Conservation (phyloP, 2,888 invertebrate genomes). For the Acleris cristana region DNA sequence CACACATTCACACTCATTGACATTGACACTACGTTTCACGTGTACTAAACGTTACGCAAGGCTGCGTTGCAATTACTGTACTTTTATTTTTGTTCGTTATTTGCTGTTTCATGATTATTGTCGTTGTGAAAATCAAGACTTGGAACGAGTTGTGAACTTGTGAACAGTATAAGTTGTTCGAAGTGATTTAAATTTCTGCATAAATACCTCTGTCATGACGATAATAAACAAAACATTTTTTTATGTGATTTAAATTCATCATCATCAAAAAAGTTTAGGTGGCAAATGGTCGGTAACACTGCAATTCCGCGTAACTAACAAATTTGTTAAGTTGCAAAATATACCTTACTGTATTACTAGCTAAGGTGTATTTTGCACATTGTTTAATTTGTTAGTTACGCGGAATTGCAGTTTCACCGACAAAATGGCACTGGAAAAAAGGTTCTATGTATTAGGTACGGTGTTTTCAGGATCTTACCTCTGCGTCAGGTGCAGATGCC, state of each 20-base stretch:
- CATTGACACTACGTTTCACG: slow-evolving; percentile 29
- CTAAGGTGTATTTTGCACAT: too few species aligned
- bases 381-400: too few species aligned
- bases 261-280: too few species aligned
- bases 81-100: slow-evolving; percentile 10
- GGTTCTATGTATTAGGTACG: too few species aligned
- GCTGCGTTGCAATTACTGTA: slow-evolving; percentile 5
- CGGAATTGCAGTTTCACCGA: too few species aligned
- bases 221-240: neutral
- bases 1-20: slow-evolving; percentile 14
- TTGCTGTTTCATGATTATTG: slow-evolving; percentile 20
- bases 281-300: too few species aligned
- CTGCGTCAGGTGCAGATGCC: slow-evolving; percentile 78
- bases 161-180: slow-evolving; percentile 16
- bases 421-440: too few species aligned
- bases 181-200: slow-evolving; percentile 14
- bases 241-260: too few species aligned
- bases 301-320: too few species aligned
- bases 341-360: too few species aligned
- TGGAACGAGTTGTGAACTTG: slow-evolving; percentile 5
- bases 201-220: neutral
- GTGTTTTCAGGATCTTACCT: slow-evolving; percentile 58
- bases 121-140: slow-evolving; percentile 14
- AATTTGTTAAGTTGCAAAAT: too few species aligned
- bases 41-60: slow-evolving; percentile 12